Conservation (phyloP, 2,888 invertebrate species). For the Caenorhabditis becei region DNA sequence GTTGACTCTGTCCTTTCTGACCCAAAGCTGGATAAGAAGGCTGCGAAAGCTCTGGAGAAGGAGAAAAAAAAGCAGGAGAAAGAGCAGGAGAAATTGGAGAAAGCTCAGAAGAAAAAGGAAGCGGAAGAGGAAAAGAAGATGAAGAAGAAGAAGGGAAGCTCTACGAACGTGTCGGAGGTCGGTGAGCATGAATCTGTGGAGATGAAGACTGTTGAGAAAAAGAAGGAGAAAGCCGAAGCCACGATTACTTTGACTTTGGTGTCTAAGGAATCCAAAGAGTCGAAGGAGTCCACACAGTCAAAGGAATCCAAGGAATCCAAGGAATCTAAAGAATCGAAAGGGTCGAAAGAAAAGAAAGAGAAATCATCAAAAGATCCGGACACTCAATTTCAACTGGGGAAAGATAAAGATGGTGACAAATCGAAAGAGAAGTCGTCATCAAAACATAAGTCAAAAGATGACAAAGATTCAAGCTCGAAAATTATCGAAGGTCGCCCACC, state of each 20-base stretch:
- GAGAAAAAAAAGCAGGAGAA: conserved; percentile 62
- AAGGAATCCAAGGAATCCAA: background rate
- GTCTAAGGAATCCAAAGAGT: conserved; percentile 17
- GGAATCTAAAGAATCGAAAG: conserved; percentile 1
- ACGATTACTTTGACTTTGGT: conserved; percentile 41
- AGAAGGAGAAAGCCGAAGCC: conserved; percentile 55
- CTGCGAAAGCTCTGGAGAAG: conserved; percentile 56
- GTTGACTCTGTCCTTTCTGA: conserved; percentile 27
- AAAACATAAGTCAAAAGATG: background rate
- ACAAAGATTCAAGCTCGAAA: background rate
- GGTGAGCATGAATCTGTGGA: conserved; percentile 57
- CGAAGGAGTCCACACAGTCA: background rate
- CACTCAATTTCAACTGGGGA: background rate
- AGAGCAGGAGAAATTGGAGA: conserved; percentile 62
- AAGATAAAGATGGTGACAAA: conserved; percentile 4
- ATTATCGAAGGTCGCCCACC: conserved; percentile 20
- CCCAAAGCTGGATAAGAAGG: conserved; percentile 54
- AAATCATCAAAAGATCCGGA: background rate
- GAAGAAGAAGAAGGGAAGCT: conserved; percentile 64
- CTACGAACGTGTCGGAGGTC: conserved; percentile 49
- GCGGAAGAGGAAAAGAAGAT: conserved; percentile 63
- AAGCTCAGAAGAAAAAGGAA: conserved; percentile 63
- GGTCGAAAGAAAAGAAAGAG: conserved; percentile 6
- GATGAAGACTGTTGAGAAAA: conserved; percentile 49
- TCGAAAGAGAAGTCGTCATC: background rate